Evolutionary conservation across 1,140 invertebrate species (phyloP).

Genomic region (Antheraea mylitta): DNA sequence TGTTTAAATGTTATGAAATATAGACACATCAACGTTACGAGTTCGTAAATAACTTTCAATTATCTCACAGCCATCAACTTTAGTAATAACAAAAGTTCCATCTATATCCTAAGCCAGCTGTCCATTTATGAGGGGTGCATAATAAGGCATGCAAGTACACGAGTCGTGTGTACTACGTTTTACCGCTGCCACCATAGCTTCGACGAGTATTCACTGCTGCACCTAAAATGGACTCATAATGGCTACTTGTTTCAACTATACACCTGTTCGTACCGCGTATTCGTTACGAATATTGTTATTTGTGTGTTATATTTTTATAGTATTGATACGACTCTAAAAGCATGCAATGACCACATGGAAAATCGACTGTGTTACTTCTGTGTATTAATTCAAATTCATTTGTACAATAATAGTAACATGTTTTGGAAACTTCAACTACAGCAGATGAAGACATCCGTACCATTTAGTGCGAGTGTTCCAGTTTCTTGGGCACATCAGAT

Average conservation of each 20-base stretch:
- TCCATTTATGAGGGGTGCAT: slow-evolving; percentile 72
- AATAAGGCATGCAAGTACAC: slow-evolving; percentile 50
- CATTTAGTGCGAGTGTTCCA: slow-evolving; percentile 17
- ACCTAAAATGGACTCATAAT: slow-evolving; percentile 75
- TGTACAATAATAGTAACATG: not conserved
- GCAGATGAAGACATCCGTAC: slow-evolving; percentile 6
- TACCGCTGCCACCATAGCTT: slow-evolving; percentile 47
- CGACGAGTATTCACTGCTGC: slow-evolving; percentile 59
- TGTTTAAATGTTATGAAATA: slow-evolving; percentile 5
- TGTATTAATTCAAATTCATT: not conserved
- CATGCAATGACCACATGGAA: slow-evolving; percentile 31
- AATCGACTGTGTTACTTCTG: not conserved
- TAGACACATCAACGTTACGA: slow-evolving; percentile 2
- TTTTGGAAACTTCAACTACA: not conserved
- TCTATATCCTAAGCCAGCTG: slow-evolving; percentile 40
- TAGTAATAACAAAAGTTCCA: slow-evolving; percentile 11
- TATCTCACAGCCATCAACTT: slow-evolving; percentile 7
- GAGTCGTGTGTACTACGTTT: slow-evolving; percentile 45
- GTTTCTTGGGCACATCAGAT: slow-evolving; percentile 14
- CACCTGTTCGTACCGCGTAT: slow-evolving; percentile 58
- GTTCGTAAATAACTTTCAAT: slow-evolving; percentile 1
- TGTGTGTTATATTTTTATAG: slow-evolving; percentile 12
- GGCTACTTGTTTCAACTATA: slow-evolving; percentile 67
- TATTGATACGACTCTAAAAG: slow-evolving; percentile 16
- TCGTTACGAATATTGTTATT: slow-evolving; percentile 36